Conservation (phyloP, 92 coral and sea anemone genomes). For the Palythoa grandiflora region DNA sequence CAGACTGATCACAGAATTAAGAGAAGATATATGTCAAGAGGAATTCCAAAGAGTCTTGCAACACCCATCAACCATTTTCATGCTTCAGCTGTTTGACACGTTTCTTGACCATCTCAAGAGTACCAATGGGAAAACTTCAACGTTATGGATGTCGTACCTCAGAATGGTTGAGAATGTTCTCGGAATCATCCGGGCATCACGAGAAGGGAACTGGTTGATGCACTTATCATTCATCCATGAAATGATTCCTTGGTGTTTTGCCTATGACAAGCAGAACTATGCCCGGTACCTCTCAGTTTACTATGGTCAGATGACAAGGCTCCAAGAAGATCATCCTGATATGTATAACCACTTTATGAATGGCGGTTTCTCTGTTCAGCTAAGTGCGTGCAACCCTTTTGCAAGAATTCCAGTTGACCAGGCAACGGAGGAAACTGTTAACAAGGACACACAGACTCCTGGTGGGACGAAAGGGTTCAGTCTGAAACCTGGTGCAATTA, state of each 20-base stretch:
- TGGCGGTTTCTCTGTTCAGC: constrained; percentile 65
- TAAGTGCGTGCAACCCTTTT: constrained; percentile 37
- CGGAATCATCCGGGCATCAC: constrained; percentile 56
- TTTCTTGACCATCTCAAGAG: constrained; percentile 34
- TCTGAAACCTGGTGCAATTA: constrained; percentile 71
- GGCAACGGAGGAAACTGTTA: constrained; percentile 71
- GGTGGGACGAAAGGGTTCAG: constrained; percentile 75
- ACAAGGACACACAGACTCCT: constrained; percentile 69
- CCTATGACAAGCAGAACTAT: constrained; percentile 57
- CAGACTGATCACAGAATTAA: constrained; percentile 21
- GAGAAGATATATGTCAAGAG: constrained; percentile 36
- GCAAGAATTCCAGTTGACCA: constrained; percentile 71
- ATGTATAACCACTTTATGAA: constrained; percentile 49
- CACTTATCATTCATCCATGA: constrained; percentile 54
- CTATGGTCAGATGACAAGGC: constrained; percentile 57
- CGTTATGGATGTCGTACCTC: constrained; percentile 44
- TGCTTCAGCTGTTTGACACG: constrained; percentile 22
- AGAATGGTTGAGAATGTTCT: constrained; percentile 50
- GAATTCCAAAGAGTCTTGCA: constrained; percentile 26
- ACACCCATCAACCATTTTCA: constrained; percentile 32
- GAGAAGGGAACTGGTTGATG: constrained; percentile 62
- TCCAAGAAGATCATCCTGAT: constrained; percentile 60
- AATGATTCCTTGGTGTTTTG: constrained; percentile 65
- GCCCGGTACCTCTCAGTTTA: constrained; percentile 57
- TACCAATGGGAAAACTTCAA: constrained; percentile 44